A percentile compares a stretch with the other conserved stretches of the same genome.
phyloP scores from a whole-genome alignment of 2,797 vertebrate genomes.

The Semotilus atromaculatus region DNA sequence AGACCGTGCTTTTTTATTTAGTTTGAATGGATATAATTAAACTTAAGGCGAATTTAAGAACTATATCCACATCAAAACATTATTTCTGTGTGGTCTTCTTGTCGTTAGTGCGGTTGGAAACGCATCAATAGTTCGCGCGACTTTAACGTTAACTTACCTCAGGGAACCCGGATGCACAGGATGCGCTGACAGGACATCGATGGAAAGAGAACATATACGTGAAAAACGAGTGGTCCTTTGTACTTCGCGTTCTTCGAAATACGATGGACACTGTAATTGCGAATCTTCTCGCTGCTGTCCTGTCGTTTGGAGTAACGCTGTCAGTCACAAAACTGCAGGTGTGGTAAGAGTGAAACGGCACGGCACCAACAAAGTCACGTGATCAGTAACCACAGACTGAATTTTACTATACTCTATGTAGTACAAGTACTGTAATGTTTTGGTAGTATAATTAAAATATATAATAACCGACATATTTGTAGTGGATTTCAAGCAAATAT shows the following conservation, averaged over 20 bases:
- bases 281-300: conserved; percentile 58
- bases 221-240: conserved; percentile 80
- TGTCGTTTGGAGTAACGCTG: not conserved
- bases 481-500: not conserved
- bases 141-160: not conserved
- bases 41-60: not conserved
- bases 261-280: conserved; percentile 74
- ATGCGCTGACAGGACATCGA: conserved; percentile 45
- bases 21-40: not conserved
- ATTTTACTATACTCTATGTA: not conserved
- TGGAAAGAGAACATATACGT: conserved; percentile 53
- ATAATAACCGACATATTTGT: not conserved
- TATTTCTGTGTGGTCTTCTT: not conserved
- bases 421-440: not conserved
- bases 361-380: not conserved
- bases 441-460: not conserved
- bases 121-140: not conserved
- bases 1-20: not conserved
- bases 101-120: not conserved
- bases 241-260: conserved; percentile 74
- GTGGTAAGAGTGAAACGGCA: not conserved
- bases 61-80: not conserved
- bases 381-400: not conserved
- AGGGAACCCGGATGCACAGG: conserved; percentile 35
- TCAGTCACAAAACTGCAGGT: not conserved